Base-by-base conservation (phyloP, 1,140 invertebrate species). In the Apis cerana region DNA sequence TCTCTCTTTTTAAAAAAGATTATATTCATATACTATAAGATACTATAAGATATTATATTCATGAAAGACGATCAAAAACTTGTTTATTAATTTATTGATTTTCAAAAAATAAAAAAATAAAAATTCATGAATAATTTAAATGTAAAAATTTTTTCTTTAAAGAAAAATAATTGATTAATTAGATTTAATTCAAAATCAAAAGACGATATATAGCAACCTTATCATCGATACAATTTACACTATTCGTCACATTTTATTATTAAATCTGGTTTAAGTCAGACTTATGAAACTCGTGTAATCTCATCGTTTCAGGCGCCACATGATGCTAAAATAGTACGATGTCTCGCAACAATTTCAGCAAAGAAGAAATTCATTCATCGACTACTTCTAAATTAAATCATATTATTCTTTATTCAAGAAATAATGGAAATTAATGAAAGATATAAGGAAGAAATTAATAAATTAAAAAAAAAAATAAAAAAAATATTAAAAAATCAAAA, bases 211-310 rank as follows among this genome's bases (percentile, higher is more conserved):
- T 17, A 21, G 1, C 11, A 64, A 50, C 7, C n/a, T 62, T 27
- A 17, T 75, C 61, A 56, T 17, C 50, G 27, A 59, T 59, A 58
- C 8, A 13, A 8, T 80, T 65, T 58, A 50, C 33, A 50, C 43
- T 27, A 33, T 43, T 81, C 79, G 79, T 62, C 52, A 43, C n/a
- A 23, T 58, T 62, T 75, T 23, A 81, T 81, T 75, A 75, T 65
- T 52, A 9, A 27, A 81, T 75, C 79, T 62, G 79, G 62, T 81
- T 81, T 59, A n/a, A 67, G 43, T 58, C 27, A 23, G 11, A 67
- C 23, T 67, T 23, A 52, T 72, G 62, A 59, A 61, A 75, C 33
- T 65, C 52, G 7, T 1, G 10, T 43, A 10, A 4, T 15, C 52
- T 23, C 56, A 33, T 62, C 67, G 2, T 65, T 8, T 27, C n/a